These are phyloP conservation scores for Lethrus apterus DNA, from an alignment of 1,140 invertebrate species.

Conservation along the genomic window DNA sequence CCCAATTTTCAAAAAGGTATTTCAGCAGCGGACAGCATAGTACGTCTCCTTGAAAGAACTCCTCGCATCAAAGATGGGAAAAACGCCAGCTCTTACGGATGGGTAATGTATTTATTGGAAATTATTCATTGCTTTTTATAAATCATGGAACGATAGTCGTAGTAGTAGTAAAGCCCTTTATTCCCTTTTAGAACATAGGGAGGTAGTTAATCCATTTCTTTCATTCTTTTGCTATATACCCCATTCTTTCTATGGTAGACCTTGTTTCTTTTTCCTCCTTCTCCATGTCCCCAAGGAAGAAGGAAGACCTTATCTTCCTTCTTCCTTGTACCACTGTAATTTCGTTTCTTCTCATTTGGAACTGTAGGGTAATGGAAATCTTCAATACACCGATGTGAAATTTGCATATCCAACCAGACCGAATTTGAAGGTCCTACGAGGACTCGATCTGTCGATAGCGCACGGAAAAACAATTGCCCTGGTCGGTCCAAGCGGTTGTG, in stretches of 20 bases:
- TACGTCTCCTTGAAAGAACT: constrained; percentile 52
- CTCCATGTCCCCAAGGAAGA: no score
- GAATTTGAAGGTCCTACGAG: constrained; percentile 55
- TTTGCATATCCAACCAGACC: constrained; percentile 73
- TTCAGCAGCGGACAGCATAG: constrained; percentile 67
- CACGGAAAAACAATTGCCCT: constrained; percentile 75
- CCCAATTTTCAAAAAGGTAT: constrained; percentile 83
- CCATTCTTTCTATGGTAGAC: not conserved
- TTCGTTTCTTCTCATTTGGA: no score
- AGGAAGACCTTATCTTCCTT: not conserved
- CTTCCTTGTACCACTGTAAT: not conserved
- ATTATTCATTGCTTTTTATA: constrained; percentile 5
- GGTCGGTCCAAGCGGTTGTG: constrained; percentile 78
- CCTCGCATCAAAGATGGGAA: constrained; percentile 44
- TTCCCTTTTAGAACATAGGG: no score
- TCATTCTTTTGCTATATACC: no score
- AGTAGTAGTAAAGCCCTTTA: no score
- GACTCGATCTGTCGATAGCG: constrained; percentile 64
- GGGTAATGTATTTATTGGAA: constrained; percentile 34
- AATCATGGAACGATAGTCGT: no score
- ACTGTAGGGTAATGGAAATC: constrained; percentile 48
- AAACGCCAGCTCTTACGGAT: constrained; percentile 31
- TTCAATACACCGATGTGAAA: constrained; percentile 61
- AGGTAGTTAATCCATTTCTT: no score
- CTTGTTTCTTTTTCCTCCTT: no score